Percentiles rank a stretch among this genome's conserved stretches.
phyloP scores from a whole-genome alignment of 1,140 invertebrate species.

The Trypoxylus dichotomus region DNA sequence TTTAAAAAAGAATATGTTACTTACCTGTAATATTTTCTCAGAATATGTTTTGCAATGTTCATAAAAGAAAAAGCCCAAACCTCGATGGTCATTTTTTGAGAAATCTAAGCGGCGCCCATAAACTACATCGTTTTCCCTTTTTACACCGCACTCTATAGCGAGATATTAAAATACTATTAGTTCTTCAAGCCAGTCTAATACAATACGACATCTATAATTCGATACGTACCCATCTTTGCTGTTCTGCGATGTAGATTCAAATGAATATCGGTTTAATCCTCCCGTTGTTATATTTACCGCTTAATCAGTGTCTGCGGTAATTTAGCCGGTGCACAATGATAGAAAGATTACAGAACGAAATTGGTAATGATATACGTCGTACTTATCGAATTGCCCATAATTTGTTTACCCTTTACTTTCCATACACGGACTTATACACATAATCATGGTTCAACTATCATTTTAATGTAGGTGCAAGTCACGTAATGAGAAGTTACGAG shows the following conservation, averaged over 20 bases:
- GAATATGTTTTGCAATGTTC: not conserved
- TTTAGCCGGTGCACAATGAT: not conserved
- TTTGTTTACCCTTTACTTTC: not conserved
- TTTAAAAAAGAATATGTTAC: not conserved
- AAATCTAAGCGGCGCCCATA: not conserved
- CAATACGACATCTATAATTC: not conserved
- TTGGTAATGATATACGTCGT: not conserved
- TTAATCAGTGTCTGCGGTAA: not conserved
- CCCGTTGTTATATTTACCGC: not conserved
- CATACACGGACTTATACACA: not conserved
- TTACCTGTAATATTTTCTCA: slow-evolving; percentile 20
- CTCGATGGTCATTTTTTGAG: not conserved
- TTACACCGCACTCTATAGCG: not conserved
- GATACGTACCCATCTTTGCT: not conserved
- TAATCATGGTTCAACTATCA: too few relatives aligned
- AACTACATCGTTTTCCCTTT: slow-evolving; percentile 9
- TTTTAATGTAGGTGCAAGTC: too few relatives aligned
- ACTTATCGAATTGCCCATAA: not conserved
- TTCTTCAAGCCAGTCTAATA: not conserved
- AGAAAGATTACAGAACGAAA: not conserved
- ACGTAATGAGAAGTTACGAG: too few relatives aligned
- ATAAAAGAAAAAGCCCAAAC: slow-evolving; percentile 7
- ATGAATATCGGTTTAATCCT: not conserved
- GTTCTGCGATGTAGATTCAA: not conserved
- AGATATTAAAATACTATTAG: slow-evolving; percentile 3